These are phyloP conservation scores for Emys orbicularis DNA, from an alignment of 2,797 vertebrate genomes.

Conservation along the genomic window DNA sequence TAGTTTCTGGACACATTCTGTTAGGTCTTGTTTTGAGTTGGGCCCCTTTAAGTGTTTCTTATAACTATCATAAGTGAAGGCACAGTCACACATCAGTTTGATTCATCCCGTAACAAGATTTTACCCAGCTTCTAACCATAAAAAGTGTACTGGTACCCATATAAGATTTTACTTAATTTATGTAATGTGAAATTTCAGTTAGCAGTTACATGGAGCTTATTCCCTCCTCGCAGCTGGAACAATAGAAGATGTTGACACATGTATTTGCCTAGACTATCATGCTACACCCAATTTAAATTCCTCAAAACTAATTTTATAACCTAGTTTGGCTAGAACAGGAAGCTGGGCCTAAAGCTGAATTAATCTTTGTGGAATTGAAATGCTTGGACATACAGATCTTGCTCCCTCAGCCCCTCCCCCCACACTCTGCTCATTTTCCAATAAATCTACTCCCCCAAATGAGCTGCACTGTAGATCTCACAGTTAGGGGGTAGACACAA, in stretches of 20 bases:
- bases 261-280: background rate
- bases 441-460: background rate
- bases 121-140: background rate
- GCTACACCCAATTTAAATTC: background rate
- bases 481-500: background rate
- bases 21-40: background rate
- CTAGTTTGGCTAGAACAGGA: background rate
- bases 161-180: background rate
- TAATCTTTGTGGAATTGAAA: background rate
- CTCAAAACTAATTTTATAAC: background rate
- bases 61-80: background rate
- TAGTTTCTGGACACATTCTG: background rate
- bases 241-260: background rate
- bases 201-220: background rate
- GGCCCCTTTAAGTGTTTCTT: background rate
- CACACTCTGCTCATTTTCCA: background rate
- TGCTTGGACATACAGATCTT: background rate
- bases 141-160: rapidly evolving
- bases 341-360: background rate
- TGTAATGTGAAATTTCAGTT: background rate
- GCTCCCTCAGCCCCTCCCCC: background rate
- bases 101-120: background rate
- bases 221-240: background rate
- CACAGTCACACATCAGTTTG: background rate
- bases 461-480: background rate